phyloP scores from a whole-genome alignment of 2,113 vertebrate species.

The Glaucidium brasilianum region DNA sequence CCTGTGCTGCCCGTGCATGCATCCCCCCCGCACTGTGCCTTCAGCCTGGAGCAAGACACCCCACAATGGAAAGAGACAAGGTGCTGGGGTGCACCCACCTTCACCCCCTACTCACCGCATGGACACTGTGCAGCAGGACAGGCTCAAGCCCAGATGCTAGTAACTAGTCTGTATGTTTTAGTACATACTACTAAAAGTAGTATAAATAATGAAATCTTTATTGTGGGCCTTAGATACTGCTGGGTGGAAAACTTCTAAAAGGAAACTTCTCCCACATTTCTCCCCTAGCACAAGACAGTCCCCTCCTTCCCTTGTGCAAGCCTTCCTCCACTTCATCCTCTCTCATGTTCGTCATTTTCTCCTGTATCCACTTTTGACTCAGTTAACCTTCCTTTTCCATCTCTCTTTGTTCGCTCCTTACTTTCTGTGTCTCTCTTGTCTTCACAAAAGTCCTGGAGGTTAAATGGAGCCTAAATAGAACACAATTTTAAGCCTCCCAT shows the following conservation, averaged over 20 bases:
- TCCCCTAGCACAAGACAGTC: not conserved
- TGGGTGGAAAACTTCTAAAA: not conserved
- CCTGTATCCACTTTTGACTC: not conserved
- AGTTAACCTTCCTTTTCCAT: not conserved
- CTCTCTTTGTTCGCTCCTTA: not conserved
- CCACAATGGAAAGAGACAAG: fast-evolving
- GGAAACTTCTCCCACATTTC: not conserved
- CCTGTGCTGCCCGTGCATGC: fast-evolving
- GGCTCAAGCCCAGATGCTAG: not conserved
- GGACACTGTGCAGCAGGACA: not conserved
- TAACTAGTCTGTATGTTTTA: not conserved
- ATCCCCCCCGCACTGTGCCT: not conserved
- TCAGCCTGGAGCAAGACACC: not conserved
- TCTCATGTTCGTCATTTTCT: not conserved
- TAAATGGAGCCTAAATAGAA: not conserved
- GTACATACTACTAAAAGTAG: fast-evolving
- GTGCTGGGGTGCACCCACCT: not conserved
- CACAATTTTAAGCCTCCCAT: not conserved
- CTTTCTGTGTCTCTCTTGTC: not conserved
- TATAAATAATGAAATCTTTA: not conserved
- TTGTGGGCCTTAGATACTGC: not conserved
- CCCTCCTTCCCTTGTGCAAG: not conserved
- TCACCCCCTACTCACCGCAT: fast-evolving
- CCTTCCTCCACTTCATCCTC: not conserved
- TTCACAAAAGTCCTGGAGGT: not conserved